These are phyloP conservation scores for Limonius californicus DNA, from an alignment of 1,140 invertebrate genomes.

Conservation along the genomic window DNA sequence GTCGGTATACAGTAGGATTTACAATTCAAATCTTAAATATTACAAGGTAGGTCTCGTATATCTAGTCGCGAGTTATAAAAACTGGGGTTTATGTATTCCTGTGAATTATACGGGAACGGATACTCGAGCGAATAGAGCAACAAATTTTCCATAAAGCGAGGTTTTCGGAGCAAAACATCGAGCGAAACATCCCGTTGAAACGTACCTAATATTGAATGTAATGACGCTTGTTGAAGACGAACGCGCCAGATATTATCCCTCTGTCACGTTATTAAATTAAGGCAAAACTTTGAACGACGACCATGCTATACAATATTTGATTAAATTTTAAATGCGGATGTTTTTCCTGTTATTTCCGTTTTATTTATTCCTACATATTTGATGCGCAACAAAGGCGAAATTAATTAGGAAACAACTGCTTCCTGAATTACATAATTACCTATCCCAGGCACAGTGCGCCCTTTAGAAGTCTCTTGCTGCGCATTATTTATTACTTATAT, in stretches of 20 bases:
- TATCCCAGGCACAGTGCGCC: too few species aligned
- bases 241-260: constrained; percentile 1
- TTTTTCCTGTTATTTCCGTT: too few species aligned
- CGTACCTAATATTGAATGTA: background rate
- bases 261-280: constrained; percentile 1
- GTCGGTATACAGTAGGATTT: background rate
- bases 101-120: constrained; percentile 1
- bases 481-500: background rate
- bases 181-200: background rate
- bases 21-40: constrained; percentile 1
- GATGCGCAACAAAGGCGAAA: too few species aligned
- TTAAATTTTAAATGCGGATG: background rate
- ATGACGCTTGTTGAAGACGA: constrained; percentile 1
- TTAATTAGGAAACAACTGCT: too few species aligned
- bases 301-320: background rate
- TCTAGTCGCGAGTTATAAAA: background rate
- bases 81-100: background rate
- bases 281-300: background rate
- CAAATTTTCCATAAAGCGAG: background rate
- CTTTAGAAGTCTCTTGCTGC: background rate
- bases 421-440: too few species aligned
- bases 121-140: background rate
- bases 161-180: background rate
- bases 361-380: background rate
- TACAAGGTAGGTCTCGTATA: background rate